These are phyloP conservation scores for Passer montanus DNA, from an alignment of 2,113 vertebrate genomes.

Conservation along the genomic window DNA sequence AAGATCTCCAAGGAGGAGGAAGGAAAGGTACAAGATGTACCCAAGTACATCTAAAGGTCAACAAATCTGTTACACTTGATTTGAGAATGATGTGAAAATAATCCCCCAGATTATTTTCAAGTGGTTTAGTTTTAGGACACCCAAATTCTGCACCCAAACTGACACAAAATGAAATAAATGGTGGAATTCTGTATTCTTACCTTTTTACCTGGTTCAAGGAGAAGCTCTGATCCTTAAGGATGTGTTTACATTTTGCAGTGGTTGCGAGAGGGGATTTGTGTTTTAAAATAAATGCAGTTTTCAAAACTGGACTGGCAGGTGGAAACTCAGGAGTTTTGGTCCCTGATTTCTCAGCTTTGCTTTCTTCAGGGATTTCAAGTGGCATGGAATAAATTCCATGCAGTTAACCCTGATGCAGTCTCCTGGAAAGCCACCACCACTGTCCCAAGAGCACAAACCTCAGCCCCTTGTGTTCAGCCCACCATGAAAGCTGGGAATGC, in stretches of 20 bases:
- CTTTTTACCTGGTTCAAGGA: background rate
- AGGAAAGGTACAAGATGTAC: background rate
- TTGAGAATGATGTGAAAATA: background rate
- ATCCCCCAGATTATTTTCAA: background rate
- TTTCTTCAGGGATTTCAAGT: background rate
- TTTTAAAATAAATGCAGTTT: background rate
- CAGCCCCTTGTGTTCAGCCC: background rate
- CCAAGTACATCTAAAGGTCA: background rate
- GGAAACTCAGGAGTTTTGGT: background rate
- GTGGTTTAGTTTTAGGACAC: no score
- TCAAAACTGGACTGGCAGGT: rapidly evolving
- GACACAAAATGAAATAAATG: background rate
- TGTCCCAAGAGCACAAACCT: background rate
- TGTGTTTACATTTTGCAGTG: background rate
- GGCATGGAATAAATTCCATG: background rate
- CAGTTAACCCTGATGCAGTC: background rate
- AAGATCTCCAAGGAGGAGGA: background rate
- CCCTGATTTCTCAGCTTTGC: background rate
- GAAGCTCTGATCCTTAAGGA: background rate
- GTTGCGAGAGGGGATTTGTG: background rate
- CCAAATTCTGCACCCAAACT: background rate
- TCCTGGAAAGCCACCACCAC: background rate
- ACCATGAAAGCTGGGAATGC: background rate
- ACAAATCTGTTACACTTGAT: background rate
- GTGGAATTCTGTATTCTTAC: background rate